These are phyloP conservation scores for Psylliodes chrysocephalus DNA, from an alignment of 2,888 invertebrate species.

Conservation along the genomic window DNA sequence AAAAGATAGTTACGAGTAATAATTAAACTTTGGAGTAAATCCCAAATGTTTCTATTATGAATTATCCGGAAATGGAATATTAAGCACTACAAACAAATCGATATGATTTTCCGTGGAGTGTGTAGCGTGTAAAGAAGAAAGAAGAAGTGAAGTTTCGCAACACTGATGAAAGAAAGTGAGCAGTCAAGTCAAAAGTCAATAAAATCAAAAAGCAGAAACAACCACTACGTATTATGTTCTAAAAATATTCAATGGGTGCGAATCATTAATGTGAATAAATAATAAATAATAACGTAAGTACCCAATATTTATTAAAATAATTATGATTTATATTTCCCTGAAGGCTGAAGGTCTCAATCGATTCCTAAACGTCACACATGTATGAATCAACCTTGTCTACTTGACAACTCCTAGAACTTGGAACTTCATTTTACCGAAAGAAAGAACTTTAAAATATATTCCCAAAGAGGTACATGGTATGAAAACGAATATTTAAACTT, in stretches of 20 bases:
- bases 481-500: no score
- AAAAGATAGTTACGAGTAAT: no score
- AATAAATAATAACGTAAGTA: slow-evolving; percentile 21
- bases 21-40: no score
- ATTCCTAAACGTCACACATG: slow-evolving; percentile 21
- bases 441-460: slow-evolving; percentile 4
- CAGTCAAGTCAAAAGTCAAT: slow-evolving; percentile 28
- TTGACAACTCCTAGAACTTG: background rate
- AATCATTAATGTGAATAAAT: slow-evolving; percentile 13
- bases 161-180: slow-evolving; percentile 14
- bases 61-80: background rate
- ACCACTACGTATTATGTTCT: slow-evolving; percentile 30
- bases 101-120: slow-evolving; percentile 4
- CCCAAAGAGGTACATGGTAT: no score
- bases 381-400: slow-evolving; percentile 8
- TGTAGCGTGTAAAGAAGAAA: no score
- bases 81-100: slow-evolving; percentile 11
- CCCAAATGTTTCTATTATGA: no score
- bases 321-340: background rate
- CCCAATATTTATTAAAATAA: slow-evolving; percentile 4
- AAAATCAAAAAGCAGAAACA: slow-evolving; percentile 28
- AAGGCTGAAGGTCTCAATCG: slow-evolving; percentile 9
- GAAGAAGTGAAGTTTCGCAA: slow-evolving; percentile 25
- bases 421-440: slow-evolving; percentile 3
- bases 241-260: slow-evolving; percentile 25